Conservation (phyloP, 92 coral and sea anemone genomes). For the Nematostella vectensis region DNA sequence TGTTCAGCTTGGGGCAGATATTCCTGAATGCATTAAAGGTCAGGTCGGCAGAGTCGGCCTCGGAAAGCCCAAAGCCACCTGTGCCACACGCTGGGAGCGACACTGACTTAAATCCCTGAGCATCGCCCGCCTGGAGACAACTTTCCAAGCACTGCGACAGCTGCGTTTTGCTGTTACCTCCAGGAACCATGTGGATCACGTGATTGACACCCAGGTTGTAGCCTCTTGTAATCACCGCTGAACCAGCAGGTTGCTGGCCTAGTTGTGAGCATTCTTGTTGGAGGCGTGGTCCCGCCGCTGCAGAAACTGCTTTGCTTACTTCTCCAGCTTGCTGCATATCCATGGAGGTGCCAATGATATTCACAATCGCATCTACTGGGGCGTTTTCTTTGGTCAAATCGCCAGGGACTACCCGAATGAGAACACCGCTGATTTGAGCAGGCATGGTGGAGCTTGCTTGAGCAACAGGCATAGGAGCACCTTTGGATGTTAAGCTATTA, state of each 20-base stretch:
- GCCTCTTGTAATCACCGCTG: conserved; percentile 47
- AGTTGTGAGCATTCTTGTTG: conserved; percentile 26
- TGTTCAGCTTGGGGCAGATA: conserved; percentile 9
- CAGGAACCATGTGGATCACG: conserved; percentile 39
- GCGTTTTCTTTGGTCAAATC: conserved; percentile 19
- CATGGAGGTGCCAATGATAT: conserved; percentile 48
- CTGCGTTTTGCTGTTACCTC: conserved; percentile 8
- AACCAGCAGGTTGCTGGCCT: conserved; percentile 43
- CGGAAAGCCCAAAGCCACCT: conserved; percentile 32
- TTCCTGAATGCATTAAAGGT: conserved; percentile 39
- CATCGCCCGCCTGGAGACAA: conserved; percentile 36
- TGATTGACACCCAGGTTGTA: conserved; percentile 20
- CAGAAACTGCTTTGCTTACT: conserved; percentile 47
- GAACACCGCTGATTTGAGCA: not conserved
- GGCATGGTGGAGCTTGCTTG: not conserved
- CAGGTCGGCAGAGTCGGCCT: conserved; percentile 30
- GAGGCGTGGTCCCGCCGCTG: conserved; percentile 18
- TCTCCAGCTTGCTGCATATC: conserved; percentile 42
- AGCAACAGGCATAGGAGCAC: not conserved
- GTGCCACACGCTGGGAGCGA: conserved; percentile 64
- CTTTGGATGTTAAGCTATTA: no score
- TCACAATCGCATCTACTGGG: conserved; percentile 70
- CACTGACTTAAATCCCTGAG: conserved; percentile 24
- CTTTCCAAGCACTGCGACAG: conserved; percentile 32
- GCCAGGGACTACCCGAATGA: conserved; percentile 17